Evolutionary conservation across 2,797 vertebrate species (phyloP).

Genomic region (Peromyscus melanophrys): DNA sequence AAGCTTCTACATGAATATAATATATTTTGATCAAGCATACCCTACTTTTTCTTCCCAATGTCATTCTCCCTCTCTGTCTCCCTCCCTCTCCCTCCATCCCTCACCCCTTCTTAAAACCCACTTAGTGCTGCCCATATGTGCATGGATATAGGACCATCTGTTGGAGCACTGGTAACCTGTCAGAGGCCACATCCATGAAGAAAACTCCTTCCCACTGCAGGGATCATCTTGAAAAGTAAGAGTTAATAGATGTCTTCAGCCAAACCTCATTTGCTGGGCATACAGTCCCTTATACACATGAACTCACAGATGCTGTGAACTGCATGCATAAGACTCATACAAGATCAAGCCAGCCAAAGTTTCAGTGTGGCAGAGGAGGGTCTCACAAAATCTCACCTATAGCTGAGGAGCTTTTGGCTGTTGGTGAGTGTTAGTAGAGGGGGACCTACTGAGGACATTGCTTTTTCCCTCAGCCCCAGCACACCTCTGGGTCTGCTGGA

Average conservation of each 20-base stretch:
- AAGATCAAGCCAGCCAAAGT: neutral
- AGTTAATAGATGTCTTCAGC: neutral
- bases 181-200: neutral
- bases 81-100: too few species aligned
- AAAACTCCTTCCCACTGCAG: neutral
- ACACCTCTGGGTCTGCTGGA: neutral
- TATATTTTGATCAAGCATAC: neutral
- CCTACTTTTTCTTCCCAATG: neutral
- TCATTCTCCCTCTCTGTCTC: too few species aligned
- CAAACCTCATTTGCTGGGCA: neutral
- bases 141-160: neutral
- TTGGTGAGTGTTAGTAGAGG: neutral
- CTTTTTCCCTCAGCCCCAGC: neutral
- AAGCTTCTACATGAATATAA: neutral
- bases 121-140: neutral
- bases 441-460: neutral
- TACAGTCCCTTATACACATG: too few species aligned
- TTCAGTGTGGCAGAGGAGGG: neutral
- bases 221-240: neutral
- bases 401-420: neutral
- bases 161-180: neutral
- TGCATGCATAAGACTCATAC: too few species aligned
- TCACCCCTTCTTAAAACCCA: neutral
- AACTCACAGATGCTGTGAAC: too few species aligned
- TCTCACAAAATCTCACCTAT: neutral